These are phyloP conservation scores for Apamea anceps DNA, from an alignment of 2,888 invertebrate genomes.

Conservation along the genomic window DNA sequence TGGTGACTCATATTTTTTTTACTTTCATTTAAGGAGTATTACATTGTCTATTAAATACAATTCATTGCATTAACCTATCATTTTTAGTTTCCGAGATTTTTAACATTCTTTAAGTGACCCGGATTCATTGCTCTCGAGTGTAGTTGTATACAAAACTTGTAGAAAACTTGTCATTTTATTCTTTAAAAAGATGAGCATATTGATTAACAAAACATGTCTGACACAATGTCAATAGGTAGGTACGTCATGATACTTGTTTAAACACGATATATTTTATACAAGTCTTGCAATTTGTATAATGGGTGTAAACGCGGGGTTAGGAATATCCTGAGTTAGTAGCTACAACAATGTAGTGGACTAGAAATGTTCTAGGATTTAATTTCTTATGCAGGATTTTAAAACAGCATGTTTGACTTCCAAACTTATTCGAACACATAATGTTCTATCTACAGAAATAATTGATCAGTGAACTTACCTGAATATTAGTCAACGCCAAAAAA, in stretches of 20 bases:
- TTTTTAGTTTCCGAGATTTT: too few relatives aligned
- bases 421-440: not conserved
- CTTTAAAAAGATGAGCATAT: not conserved
- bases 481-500: slow-evolving; percentile 72
- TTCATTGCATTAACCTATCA: too few relatives aligned
- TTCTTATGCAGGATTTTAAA: not conserved
- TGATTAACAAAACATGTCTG: not conserved
- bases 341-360: not conserved
- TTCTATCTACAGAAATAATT: not conserved
- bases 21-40: too few relatives aligned
- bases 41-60: too few relatives aligned
- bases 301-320: too few relatives aligned
- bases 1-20: too few relatives aligned
- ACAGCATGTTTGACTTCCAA: not conserved
- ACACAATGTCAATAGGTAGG: not conserved
- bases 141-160: not conserved
- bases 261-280: not conserved
- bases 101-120: too few relatives aligned
- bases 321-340: not conserved
- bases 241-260: not conserved
- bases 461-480: slow-evolving; percentile 69
- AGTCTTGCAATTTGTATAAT: not conserved
- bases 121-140: too few relatives aligned
- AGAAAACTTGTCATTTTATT: not conserved
- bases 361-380: not conserved